Evolutionary conservation across 2,113 vertebrate species (phyloP), one percentile per base, ranked within the genome.

Genomic region (Tenebrosternarchus preto): DNA sequence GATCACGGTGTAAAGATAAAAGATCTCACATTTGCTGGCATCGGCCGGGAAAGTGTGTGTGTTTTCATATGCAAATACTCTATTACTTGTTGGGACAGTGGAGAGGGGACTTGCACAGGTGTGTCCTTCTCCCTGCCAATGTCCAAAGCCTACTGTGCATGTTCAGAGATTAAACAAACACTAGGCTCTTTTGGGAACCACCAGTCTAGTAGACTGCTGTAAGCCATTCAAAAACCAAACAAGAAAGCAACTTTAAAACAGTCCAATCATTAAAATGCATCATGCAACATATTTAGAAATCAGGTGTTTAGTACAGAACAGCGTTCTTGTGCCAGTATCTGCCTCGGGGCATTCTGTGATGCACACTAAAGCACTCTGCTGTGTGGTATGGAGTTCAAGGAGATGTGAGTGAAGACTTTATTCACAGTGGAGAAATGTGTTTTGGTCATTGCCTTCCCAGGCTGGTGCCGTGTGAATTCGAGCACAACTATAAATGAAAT

Each of bases 21-120:
- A 17, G 22, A 1, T 17, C 3, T 5, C 12, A 33, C 31, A 20
- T 9, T 7, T 67, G 75, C 7, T 55, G 27, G 2, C 22, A 12
- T 66, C 11, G 24, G n/a, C 12, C 43, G 50, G 15, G 76, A 24
- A 36, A 77, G 68, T 43, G 17, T 8, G 56, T 55, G 29, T 24
- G n/a, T 12, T 77, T 77, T 55, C 27, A 25, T 68, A 77, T 57
- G 60, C 31, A 57, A 68, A 57, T 68, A 36, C 27, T 33, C 27
- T 27, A 39, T 74, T 63, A 63, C 57, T 33, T 29, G 19, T 53
- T 22, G 60, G 25, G 74, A 67, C 11, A 24, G 27, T 29, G 3
- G 25, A 11, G 1, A 24, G 27, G 53, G n/a, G 16, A 43, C 69
- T 24, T 7, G 5, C 25, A 46, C 50, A 39, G 63, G 53, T 68